These are phyloP conservation scores for Mesorhabditis spiculigera DNA, from an alignment of 2,888 invertebrate genomes.

Conservation along the genomic window DNA sequence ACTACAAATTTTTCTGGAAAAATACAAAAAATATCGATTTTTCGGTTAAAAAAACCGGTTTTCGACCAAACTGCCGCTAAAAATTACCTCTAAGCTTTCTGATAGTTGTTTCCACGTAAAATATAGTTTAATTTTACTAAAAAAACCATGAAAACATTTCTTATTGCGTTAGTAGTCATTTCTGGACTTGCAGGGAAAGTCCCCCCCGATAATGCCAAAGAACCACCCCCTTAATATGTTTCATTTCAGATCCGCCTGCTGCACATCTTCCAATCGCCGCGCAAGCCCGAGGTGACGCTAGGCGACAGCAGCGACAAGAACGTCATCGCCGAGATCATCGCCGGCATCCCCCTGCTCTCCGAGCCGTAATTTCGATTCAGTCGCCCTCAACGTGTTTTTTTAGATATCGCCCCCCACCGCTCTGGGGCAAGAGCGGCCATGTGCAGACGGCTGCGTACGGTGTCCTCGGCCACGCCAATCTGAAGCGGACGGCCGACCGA, in stretches of 20 bases:
- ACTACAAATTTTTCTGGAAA: too few relatives aligned
- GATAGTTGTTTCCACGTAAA: too few relatives aligned
- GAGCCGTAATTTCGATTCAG: not conserved
- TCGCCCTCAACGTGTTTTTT: not conserved
- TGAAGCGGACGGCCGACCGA: constrained; percentile 64
- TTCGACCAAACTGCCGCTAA: too few relatives aligned
- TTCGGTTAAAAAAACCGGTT: too few relatives aligned
- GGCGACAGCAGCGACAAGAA: not conserved
- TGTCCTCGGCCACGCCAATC: constrained; percentile 71
- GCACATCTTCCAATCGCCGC: constrained; percentile 1
- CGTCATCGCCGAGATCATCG: not conserved
- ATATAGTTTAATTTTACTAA: too few relatives aligned
- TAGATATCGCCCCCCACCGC: constrained; percentile 47
- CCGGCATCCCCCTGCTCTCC: not conserved
- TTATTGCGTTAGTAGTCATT: too few relatives aligned
- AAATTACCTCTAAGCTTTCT: too few relatives aligned
- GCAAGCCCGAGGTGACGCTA: not conserved
- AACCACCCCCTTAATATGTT: too few relatives aligned
- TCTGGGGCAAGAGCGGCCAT: constrained; percentile 94
- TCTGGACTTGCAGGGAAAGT: too few relatives aligned
- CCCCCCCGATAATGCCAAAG: too few relatives aligned
- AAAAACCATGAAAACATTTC: too few relatives aligned
- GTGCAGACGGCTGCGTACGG: constrained; percentile 89
- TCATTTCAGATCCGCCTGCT: not conserved
- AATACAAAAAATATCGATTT: too few relatives aligned